Evolutionary conservation across 35 echinoderm and acorn worm species (phyloP).

Genomic region (Nesometra sesokonis): DNA sequence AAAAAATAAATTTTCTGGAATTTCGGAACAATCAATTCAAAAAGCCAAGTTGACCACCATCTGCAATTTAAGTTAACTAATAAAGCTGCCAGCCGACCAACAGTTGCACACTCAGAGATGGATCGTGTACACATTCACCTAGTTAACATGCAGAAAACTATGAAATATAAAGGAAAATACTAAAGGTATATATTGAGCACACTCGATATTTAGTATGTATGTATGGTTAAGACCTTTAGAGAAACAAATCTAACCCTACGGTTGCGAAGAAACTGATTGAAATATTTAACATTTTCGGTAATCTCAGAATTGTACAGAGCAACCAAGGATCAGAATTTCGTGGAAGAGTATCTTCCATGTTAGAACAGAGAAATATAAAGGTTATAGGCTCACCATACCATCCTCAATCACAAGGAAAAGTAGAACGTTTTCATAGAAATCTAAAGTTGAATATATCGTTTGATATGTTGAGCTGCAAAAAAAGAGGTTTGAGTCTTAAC

Average conservation of each 20-base stretch:
- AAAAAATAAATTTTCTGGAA: background rate
- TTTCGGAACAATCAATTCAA: background rate
- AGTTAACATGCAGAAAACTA: background rate
- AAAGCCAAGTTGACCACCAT: background rate
- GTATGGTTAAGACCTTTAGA: constrained; percentile 10
- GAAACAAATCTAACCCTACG: background rate
- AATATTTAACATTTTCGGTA: constrained; percentile 6
- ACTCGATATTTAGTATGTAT: constrained; percentile 8
- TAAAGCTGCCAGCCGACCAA: background rate
- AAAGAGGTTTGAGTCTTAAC: constrained; percentile 12
- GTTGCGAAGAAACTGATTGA: background rate
- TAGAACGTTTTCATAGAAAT: constrained; percentile 18
- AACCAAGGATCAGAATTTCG: constrained; percentile 17
- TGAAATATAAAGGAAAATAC: background rate
- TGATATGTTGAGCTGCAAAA: constrained; percentile 4
- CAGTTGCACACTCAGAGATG: background rate
- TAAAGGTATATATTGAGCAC: constrained; percentile 10
- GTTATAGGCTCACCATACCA: constrained; percentile 16
- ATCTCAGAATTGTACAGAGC: constrained; percentile 4
- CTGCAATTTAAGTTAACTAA: background rate
- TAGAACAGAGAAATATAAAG: constrained; percentile 1
- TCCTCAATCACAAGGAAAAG: constrained; percentile 11
- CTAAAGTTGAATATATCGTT: background rate
- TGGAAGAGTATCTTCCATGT: background rate
- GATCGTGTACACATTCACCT: constrained; percentile 14